These are phyloP conservation scores for Bruchidius siliquastri DNA, from an alignment of 2,888 invertebrate species.

Conservation along the genomic window DNA sequence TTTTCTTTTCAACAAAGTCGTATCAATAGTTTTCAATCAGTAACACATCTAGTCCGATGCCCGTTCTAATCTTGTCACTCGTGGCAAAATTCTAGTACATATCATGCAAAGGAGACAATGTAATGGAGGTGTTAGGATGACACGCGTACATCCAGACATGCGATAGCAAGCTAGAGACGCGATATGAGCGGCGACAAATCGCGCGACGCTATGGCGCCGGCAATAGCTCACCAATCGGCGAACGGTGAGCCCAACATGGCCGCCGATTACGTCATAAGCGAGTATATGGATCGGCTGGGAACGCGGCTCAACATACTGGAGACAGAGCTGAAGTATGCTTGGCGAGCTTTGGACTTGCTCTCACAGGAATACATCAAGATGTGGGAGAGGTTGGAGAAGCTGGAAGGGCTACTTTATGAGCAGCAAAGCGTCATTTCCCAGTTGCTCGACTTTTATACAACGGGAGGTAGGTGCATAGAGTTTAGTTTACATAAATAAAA, in stretches of 20 bases:
- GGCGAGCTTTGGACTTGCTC: constrained; percentile 84
- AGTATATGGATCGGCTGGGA: constrained; percentile 86
- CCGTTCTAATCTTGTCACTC: not conserved
- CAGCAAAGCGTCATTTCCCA: constrained; percentile 89
- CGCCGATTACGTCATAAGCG: constrained; percentile 76
- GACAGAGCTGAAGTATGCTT: constrained; percentile 87
- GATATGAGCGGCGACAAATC: not conserved
- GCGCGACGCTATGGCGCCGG: constrained; percentile 39
- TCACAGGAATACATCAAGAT: constrained; percentile 91
- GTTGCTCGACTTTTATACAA: constrained; percentile 72
- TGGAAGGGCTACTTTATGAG: constrained; percentile 80
- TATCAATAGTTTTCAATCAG: not conserved
- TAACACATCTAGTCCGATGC: no score
- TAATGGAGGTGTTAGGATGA: not conserved
- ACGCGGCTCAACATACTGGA: constrained; percentile 83
- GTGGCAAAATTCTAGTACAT: not conserved
- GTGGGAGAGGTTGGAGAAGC: constrained; percentile 87
- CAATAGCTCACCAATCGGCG: constrained; percentile 40
- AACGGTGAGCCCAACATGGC: constrained; percentile 23
- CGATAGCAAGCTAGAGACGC: not conserved
- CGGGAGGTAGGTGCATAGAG: constrained; percentile 45
- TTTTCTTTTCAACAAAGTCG: no score
- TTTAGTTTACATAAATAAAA: not conserved
- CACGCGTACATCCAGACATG: not conserved
- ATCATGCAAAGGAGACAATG: not conserved